Percentiles rank a stretch among this genome's conserved stretches.
Conservation (phyloP, 2,113 vertebrate species). For the Rhabdornis inornatus region DNA sequence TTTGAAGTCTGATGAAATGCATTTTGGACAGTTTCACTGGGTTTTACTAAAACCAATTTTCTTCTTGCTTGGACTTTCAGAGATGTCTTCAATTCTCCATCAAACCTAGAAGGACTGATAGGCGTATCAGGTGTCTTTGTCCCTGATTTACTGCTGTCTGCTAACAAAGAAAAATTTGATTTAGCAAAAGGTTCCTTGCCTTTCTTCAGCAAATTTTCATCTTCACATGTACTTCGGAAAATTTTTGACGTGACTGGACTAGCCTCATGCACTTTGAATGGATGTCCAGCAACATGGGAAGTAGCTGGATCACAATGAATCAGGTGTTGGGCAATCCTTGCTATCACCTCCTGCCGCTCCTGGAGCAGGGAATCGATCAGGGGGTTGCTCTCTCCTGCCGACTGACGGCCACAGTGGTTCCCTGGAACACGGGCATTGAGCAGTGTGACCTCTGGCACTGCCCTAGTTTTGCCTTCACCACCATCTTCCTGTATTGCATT, state of each 20-base stretch:
- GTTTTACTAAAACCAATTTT: constrained; percentile 78
- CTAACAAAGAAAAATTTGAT: constrained; percentile 52
- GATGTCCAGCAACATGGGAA: constrained; percentile 74
- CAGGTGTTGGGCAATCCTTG: constrained; percentile 92
- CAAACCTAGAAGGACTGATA: constrained; percentile 68
- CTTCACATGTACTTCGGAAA: constrained; percentile 78
- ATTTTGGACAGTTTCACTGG: constrained; percentile 79
- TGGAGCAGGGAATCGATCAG: constrained; percentile 92
- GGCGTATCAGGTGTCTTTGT: constrained; percentile 75
- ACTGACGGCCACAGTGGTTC: constrained; percentile 62
- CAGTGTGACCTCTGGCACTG: constrained; percentile 22
- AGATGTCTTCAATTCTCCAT: constrained; percentile 72
- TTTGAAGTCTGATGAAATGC: constrained; percentile 74
- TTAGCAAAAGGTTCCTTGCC: constrained; percentile 74
- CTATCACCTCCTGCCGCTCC: constrained; percentile 94
- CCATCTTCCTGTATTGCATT: constrained; percentile 65
- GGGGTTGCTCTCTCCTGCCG: constrained; percentile 81
- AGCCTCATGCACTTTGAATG: constrained; percentile 73
- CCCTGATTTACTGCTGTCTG: constrained; percentile 69
- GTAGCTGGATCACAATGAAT: constrained; percentile 89
- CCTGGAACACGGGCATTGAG: constrained; percentile 50
- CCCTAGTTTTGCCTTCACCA: constrained; percentile 58
- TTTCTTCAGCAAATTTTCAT: constrained; percentile 80
- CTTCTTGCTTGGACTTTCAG: constrained; percentile 83
- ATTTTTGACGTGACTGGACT: constrained; percentile 76